Conservation (phyloP, 2,888 invertebrate genomes). For the Ferrisia virgata region DNA sequence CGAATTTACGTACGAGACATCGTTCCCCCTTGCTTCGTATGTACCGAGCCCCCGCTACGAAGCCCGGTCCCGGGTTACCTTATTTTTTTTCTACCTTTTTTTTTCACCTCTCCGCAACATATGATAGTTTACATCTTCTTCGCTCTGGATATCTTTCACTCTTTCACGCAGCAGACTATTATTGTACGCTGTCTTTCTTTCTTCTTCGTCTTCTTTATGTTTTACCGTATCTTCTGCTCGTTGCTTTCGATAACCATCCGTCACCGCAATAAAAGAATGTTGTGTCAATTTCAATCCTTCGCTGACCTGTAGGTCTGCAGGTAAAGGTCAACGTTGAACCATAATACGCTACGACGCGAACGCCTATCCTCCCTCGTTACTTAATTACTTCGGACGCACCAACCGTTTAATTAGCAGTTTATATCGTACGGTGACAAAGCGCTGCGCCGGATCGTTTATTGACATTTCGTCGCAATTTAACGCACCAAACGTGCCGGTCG, state of each 20-base stretch:
- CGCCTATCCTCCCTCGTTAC: background rate
- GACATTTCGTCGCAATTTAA: background rate
- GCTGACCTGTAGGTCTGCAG: constrained; percentile 40
- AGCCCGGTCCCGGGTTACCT: background rate
- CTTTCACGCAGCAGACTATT: background rate
- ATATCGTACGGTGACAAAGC: background rate
- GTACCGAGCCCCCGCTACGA: background rate
- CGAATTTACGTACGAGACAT: constrained; percentile 40
- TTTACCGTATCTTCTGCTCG: too few relatives aligned
- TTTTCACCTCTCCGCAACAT: constrained; percentile 6
- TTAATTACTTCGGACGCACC: background rate
- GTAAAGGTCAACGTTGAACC: constrained; percentile 38
- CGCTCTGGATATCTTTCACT: background rate
- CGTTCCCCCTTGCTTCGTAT: background rate
- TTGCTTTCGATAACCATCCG: constrained; percentile 36
- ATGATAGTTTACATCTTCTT: constrained; percentile 28
- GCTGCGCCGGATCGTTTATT: background rate
- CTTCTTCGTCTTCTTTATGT: background rate
- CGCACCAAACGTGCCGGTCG: background rate
- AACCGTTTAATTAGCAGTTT: background rate
- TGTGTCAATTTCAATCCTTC: constrained; percentile 24
- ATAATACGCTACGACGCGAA: background rate
- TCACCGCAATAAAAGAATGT: constrained; percentile 41
- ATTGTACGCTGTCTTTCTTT: background rate
- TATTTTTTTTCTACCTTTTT: constrained; percentile 1